These are phyloP conservation scores for Loripinus fragilis DNA, from an alignment of 2,888 invertebrate genomes.

Conservation along the genomic window DNA sequence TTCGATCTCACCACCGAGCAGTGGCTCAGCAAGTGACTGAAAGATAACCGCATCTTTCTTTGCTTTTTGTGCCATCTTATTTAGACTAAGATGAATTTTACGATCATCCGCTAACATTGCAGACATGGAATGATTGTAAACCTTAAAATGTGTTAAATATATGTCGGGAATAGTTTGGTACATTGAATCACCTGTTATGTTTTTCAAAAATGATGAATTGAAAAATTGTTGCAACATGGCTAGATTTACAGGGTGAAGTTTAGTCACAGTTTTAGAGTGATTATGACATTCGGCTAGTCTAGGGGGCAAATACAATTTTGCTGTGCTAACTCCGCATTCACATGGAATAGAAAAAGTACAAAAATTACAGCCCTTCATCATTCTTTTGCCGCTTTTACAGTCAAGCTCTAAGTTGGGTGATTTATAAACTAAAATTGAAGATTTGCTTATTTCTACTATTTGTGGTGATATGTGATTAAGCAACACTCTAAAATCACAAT, in stretches of 20 bases:
- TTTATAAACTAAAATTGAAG: constrained; percentile 12
- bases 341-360: neutral
- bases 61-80: constrained; percentile 26
- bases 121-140: neutral
- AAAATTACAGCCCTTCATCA: constrained; percentile 11
- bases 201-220: neutral
- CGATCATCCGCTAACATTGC: constrained; percentile 9
- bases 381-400: neutral
- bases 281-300: constrained; percentile 15
- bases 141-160: neutral
- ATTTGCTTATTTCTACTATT: constrained; percentile 12
- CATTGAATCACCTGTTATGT: neutral
- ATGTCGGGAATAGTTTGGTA: constrained; percentile 4
- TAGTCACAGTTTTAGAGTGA: neutral
- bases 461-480: neutral
- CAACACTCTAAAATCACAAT: neutral
- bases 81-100: constrained; percentile 27
- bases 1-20: neutral
- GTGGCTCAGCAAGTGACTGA: constrained; percentile 28
- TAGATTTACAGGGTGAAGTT: constrained; percentile 3
- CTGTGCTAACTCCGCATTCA: neutral
- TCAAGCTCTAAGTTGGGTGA: neutral
- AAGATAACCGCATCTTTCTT: constrained; percentile 30
- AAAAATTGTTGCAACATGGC: constrained; percentile 7
- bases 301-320: neutral